Evolutionary conservation across 2,113 vertebrate genomes (phyloP).

Genomic region (Pangasianodon gigas): DNA sequence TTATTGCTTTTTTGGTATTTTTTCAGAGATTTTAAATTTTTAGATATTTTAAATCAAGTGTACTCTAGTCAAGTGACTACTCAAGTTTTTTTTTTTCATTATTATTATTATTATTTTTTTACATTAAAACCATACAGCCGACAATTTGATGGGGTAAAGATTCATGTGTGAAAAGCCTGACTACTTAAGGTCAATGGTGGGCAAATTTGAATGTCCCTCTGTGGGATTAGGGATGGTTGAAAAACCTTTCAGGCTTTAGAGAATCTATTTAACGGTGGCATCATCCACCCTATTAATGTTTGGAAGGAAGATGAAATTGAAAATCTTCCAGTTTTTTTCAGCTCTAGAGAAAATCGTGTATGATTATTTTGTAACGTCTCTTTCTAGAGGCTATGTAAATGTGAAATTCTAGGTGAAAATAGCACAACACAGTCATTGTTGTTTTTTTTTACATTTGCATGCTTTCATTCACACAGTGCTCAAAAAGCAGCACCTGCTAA

Average conservation of each 20-base stretch:
- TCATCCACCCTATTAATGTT: neutral
- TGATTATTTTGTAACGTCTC: slow-evolving; percentile 6
- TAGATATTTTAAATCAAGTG: neutral
- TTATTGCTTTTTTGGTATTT: neutral
- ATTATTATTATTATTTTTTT: neutral
- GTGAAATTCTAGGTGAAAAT: slow-evolving; percentile 22
- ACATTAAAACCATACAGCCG: neutral
- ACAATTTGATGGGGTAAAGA: neutral
- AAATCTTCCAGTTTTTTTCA: neutral
- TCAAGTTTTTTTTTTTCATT: too few species aligned
- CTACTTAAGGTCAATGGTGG: neutral
- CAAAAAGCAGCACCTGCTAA: slow-evolving; percentile 28
- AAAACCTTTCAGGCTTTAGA: slow-evolving; percentile 9
- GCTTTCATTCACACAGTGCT: slow-evolving; percentile 21
- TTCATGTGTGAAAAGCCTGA: neutral
- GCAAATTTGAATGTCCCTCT: neutral
- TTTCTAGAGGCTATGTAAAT: slow-evolving; percentile 20
- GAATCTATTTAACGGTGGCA: neutral
- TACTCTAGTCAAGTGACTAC: neutral
- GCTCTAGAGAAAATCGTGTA: neutral
- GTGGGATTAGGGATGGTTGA: neutral
- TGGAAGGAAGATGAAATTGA: slow-evolving; percentile 5
- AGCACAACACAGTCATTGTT: slow-evolving; percentile 4
- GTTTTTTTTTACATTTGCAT: slow-evolving; percentile 17
- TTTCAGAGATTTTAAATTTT: neutral